phyloP scores from a whole-genome alignment of 1,140 invertebrate genomes.

The Atta cephalotes region DNA sequence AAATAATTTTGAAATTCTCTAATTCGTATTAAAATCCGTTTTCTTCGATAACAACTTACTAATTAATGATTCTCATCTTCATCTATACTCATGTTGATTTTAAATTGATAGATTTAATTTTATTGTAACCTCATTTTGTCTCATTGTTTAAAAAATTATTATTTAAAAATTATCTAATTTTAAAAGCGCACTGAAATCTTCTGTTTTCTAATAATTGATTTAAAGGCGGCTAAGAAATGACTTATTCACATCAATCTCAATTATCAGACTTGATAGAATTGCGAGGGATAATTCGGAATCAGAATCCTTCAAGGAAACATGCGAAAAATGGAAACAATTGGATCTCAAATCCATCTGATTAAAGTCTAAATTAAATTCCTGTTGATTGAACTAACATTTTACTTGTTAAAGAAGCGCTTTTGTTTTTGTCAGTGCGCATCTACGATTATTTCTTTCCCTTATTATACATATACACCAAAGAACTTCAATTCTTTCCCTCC shows the following conservation, averaged over 20 bases:
- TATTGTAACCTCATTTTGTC: not conserved
- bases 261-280: slow-evolving; percentile 39
- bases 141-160: not conserved
- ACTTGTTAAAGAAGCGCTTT: slow-evolving; percentile 3
- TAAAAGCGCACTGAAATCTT: not conserved
- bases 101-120: not conserved
- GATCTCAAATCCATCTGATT: slow-evolving; percentile 18
- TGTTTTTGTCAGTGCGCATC: not conserved
- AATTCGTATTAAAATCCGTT: not conserved
- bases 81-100: not conserved
- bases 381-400: not conserved
- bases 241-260: not conserved
- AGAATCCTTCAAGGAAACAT: slow-evolving; percentile 23
- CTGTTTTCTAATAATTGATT: not conserved
- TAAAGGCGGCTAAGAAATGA: not conserved
- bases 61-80: not conserved
- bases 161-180: not conserved
- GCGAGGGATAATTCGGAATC: slow-evolving; percentile 17
- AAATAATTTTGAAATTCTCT: not conserved
- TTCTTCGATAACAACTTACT: not conserved
- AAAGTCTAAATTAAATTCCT: slow-evolving; percentile 9
- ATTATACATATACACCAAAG: too few species aligned
- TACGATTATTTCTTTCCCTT: not conserved
- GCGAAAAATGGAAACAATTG: slow-evolving; percentile 23
- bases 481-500: too few species aligned